Base-by-base conservation (phyloP, 2,797 vertebrate genomes). In the Hypotaenidia philippensis region DNA sequence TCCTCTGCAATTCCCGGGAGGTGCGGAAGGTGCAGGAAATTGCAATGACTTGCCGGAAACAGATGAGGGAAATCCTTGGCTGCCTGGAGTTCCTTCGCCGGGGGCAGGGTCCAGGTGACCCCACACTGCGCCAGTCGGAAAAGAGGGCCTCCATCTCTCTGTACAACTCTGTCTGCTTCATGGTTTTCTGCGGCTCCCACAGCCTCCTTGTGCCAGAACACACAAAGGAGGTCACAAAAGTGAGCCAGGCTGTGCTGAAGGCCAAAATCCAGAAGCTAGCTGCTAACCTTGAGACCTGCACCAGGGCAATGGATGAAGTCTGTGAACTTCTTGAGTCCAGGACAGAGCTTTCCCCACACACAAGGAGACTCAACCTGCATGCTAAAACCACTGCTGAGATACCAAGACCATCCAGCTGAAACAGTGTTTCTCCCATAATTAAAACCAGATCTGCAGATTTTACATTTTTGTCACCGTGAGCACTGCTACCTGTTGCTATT, bases 211-310 rank as follows among this genome's bases (percentile, higher is more conserved):
- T 98, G 49, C 98, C 98, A 29, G 95, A 97, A 61, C 79, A 90
- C 69, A 95, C 96, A 8, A 97, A 98, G 77, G 98, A 98, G 69
- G 93, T 93, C 87, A 98, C 97, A 15, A 98, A 96, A 94, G 97
- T 97, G 7, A 98, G 98, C 95, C 97, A 98, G 71, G 95, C 94
- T 0, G 93, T 98, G 63, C 95, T 98, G 29, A 98, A 90, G 74
- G 98, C 98, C 87, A 98, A 98, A 97, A 95, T 98, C 52, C 98
- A 98, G 96, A 98, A 98, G 87, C 89, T 98, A 94, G 96, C 97
- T 4, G 96, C 97, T 92, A 98, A 97, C 93, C 96, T 98, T 0
- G 98, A 98, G 95, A 93, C 96, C 83, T 98, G 98, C 77, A 97
- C 89, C 16, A 96, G 91, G 21, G 97, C 98, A 0, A 97, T 98